These are phyloP conservation scores for Sipunculus nudus DNA, from an alignment of 2,888 invertebrate genomes.

Conservation along the genomic window DNA sequence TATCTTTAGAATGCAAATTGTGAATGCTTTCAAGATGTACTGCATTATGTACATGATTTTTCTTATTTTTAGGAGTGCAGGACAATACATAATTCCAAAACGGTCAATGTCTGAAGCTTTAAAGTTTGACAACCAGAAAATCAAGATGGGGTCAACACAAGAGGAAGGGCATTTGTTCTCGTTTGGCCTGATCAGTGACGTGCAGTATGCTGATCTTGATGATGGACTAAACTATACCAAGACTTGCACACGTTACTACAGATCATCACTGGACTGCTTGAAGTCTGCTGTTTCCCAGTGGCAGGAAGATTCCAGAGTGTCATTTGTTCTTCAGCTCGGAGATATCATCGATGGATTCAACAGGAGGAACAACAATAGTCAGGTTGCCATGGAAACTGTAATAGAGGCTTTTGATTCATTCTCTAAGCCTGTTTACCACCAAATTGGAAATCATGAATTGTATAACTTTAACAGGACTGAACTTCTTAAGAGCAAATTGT, in stretches of 20 bases:
- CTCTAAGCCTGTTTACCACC: constrained; percentile 49
- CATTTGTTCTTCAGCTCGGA: constrained; percentile 65
- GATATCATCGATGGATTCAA: constrained; percentile 65
- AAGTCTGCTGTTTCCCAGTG: constrained; percentile 56
- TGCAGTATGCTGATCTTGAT: constrained; percentile 66
- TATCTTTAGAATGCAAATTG: no score
- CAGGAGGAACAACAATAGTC: constrained; percentile 42
- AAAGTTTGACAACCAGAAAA: no score
- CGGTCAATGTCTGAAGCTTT: no score
- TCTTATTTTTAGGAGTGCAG: no score
- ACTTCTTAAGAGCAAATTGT: constrained; percentile 36
- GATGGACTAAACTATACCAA: constrained; percentile 58
- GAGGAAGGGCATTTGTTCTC: no score
- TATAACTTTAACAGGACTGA: constrained; percentile 62
- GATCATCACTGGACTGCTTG: constrained; percentile 57
- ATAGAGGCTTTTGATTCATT: constrained; percentile 47
- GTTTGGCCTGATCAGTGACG: constrained; percentile 65
- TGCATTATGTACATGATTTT: no score
- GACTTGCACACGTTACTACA: constrained; percentile 59
- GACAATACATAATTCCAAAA: no score
- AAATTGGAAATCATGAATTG: constrained; percentile 66
- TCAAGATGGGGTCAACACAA: no score
- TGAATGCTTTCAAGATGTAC: no score
- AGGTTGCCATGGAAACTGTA: constrained; percentile 48
- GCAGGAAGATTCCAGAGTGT: constrained; percentile 39